phyloP scores from a whole-genome alignment of 2,888 invertebrate species.

The Tenthredo scrophulariae region DNA sequence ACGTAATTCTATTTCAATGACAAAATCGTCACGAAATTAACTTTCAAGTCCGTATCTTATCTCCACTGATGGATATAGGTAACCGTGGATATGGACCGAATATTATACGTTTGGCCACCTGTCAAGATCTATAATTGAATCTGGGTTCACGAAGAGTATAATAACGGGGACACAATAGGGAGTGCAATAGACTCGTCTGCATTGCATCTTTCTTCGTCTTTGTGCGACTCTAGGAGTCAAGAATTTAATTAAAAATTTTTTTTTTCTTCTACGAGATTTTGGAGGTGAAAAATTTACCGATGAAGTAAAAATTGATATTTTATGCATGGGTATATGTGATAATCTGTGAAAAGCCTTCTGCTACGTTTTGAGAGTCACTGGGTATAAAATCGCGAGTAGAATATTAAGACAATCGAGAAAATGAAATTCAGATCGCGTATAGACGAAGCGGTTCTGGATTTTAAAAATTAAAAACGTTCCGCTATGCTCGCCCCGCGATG shows the following conservation, averaged over 20 bases:
- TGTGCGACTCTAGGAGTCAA: neutral
- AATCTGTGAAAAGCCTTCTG: neutral
- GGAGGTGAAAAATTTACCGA: neutral
- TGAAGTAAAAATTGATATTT: neutral
- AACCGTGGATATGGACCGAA: constrained; percentile 19
- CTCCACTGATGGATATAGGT: neutral
- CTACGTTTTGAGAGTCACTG: constrained; percentile 41
- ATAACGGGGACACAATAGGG: constrained; percentile 15
- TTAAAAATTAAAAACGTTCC: constrained; percentile 46
- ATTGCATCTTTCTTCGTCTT: neutral
- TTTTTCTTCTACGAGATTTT: neutral
- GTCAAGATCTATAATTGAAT: constrained; percentile 64
- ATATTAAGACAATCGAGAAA: constrained; percentile 44
- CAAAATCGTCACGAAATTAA: constrained; percentile 17
- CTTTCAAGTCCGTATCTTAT: neutral
- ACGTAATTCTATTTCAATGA: constrained; percentile 13
- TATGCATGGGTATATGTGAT: neutral
- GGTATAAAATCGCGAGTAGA: neutral
- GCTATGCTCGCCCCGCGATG: constrained; percentile 9
- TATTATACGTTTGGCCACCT: constrained; percentile 57
- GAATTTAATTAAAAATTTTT: neutral
- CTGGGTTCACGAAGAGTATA: constrained; percentile 54
- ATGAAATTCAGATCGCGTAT: constrained; percentile 36
- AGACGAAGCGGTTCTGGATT: constrained; percentile 6
- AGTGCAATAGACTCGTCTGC: neutral